These are phyloP conservation scores for Aptenodytes forsteri DNA, from an alignment of 2,113 vertebrate species.

Conservation along the genomic window DNA sequence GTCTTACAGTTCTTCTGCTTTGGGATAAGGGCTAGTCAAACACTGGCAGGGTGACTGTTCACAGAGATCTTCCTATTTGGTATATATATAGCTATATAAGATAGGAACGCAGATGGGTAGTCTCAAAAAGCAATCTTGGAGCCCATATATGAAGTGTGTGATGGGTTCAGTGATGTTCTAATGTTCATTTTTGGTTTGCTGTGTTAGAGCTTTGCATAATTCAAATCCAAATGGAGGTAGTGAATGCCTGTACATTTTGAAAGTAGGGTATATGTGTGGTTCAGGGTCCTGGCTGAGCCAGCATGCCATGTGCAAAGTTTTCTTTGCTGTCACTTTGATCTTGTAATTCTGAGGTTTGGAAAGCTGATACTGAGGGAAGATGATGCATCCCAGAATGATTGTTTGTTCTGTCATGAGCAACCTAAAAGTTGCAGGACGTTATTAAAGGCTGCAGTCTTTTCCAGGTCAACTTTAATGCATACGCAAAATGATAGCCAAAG, in stretches of 20 bases:
- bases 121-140: background rate
- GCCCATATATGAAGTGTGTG: too few species aligned
- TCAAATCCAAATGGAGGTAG: background rate
- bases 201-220: background rate
- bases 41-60: background rate
- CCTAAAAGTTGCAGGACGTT: background rate
- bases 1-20: background rate
- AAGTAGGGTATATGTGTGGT: background rate
- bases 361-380: background rate
- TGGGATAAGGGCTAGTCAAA: background rate
- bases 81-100: background rate
- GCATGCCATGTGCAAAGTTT: background rate
- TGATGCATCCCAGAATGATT: background rate
- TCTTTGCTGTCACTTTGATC: background rate
- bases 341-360: background rate
- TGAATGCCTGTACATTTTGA: background rate
- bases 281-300: background rate
- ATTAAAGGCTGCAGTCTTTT: background rate
- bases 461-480: background rate
- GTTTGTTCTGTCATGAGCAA: background rate
- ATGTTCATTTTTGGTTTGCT: background rate
- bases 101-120: background rate
- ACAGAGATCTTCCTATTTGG: background rate
- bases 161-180: background rate
- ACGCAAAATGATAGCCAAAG: slow-evolving; percentile 16